Evolutionary conservation across 2,888 invertebrate species (phyloP).

Genomic region (Isoperla grammatica): DNA sequence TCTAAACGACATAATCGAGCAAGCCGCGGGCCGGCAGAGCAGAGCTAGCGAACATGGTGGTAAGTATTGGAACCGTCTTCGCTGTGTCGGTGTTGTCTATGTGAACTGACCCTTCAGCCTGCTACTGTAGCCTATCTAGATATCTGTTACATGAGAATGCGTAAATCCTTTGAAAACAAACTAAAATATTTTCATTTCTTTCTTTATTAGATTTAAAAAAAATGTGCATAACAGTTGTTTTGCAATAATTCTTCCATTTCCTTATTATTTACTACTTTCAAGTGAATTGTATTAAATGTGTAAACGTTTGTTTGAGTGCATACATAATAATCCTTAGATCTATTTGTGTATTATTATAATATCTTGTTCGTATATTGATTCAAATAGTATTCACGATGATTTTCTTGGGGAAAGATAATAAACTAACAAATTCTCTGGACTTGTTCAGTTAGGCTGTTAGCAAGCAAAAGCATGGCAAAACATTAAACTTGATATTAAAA

Average conservation of each 20-base stretch:
- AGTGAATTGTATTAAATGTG: no score
- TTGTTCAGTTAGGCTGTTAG: not conserved
- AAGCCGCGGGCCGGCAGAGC: constrained; percentile 85
- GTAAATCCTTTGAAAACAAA: not conserved
- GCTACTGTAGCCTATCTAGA: no score
- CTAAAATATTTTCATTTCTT: not conserved
- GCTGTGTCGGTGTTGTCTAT: not conserved
- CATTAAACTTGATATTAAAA: no score
- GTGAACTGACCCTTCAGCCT: no score
- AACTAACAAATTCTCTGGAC: not conserved
- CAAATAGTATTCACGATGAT: constrained; percentile 1
- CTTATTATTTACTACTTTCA: not conserved
- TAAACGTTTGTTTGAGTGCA: no score
- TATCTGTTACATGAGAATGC: not conserved
- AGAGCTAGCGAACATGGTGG: constrained; percentile 82
- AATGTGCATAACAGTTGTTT: constrained; percentile 1
- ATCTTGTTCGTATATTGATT: not conserved
- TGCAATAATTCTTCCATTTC: not conserved
- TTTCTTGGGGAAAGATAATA: constrained; percentile 21
- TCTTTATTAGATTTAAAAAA: not conserved
- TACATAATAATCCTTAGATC: no score
- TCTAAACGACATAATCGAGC: constrained; percentile 93
- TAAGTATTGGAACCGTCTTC: constrained; percentile 46
- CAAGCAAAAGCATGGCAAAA: no score
- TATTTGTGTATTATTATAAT: no score